Evolutionary conservation across 1,140 invertebrate species (phyloP).

Genomic region (Homarus americanus): DNA sequence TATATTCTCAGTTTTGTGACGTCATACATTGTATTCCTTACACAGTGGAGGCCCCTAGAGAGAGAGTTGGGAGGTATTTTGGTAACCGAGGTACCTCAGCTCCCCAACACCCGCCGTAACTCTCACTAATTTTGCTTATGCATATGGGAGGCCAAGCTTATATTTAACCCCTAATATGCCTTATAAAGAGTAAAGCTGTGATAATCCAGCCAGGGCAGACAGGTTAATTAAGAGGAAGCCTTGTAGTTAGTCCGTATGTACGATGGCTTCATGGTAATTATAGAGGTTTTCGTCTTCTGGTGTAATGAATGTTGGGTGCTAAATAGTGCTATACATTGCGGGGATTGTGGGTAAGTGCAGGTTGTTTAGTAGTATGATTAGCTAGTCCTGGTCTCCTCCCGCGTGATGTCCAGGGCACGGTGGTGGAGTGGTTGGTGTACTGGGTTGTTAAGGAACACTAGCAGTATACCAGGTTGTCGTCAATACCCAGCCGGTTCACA

Average conservation of each 20-base stretch:
- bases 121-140: not conserved
- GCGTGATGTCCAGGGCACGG: not conserved
- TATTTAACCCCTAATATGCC: conserved; percentile 28
- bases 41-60: not conserved
- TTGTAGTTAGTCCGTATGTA: not conserved
- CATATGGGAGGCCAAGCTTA: not conserved
- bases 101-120: not conserved
- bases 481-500: too few relatives aligned
- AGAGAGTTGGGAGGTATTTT: not conserved
- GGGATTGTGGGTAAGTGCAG: not conserved
- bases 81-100: not conserved
- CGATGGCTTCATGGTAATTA: not conserved
- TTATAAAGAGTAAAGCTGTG: conserved; percentile 31
- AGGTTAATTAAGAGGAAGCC: conserved; percentile 8
- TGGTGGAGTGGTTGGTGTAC: too few relatives aligned
- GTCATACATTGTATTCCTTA: not conserved
- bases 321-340: not conserved
- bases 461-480: too few relatives aligned
- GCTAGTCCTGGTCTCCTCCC: not conserved
- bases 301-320: not conserved
- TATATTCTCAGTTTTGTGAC: not conserved
- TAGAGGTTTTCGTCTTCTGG: not conserved
- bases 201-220: not conserved
- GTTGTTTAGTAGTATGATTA: not conserved
- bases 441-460: too few relatives aligned